These are phyloP conservation scores for Catostomus latipinnis DNA, from an alignment of 2,797 vertebrate species.

Conservation along the genomic window DNA sequence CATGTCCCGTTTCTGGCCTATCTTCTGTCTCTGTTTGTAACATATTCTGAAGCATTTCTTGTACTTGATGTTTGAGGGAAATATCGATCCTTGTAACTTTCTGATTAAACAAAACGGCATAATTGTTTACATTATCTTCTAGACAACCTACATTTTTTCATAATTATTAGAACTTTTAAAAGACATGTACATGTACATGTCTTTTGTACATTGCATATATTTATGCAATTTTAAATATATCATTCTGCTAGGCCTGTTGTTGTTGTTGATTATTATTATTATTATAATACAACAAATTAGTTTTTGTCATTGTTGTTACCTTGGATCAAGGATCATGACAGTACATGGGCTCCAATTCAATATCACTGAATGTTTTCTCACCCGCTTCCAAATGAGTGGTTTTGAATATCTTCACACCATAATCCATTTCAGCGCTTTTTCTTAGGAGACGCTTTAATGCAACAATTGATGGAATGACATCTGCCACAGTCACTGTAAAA, in stretches of 20 bases:
- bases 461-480: slow-evolving; percentile 21
- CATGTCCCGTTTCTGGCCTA: slow-evolving; percentile 2
- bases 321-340: slow-evolving; percentile 27
- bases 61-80: slow-evolving; percentile 33
- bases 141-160: too few species aligned
- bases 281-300: not conserved
- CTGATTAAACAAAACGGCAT: slow-evolving; percentile 12
- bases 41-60: slow-evolving; percentile 7
- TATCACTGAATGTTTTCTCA: slow-evolving; percentile 8
- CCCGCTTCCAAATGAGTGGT: slow-evolving; percentile 23
- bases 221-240: too few species aligned
- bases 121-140: too few species aligned
- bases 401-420: slow-evolving; percentile 14
- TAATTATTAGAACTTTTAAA: too few species aligned
- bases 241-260: not conserved
- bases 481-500: slow-evolving; percentile 1
- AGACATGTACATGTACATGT: too few species aligned
- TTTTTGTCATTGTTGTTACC: not conserved
- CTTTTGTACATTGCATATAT: too few species aligned
- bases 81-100: slow-evolving; percentile 32
- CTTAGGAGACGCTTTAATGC: slow-evolving; percentile 18
- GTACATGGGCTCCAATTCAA: slow-evolving; percentile 26
- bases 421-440: not conserved
- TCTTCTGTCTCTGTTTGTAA: not conserved
- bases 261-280: slow-evolving; percentile 1